phyloP scores from a whole-genome alignment of 2,888 invertebrate genomes.

The Andrena minutula region DNA sequence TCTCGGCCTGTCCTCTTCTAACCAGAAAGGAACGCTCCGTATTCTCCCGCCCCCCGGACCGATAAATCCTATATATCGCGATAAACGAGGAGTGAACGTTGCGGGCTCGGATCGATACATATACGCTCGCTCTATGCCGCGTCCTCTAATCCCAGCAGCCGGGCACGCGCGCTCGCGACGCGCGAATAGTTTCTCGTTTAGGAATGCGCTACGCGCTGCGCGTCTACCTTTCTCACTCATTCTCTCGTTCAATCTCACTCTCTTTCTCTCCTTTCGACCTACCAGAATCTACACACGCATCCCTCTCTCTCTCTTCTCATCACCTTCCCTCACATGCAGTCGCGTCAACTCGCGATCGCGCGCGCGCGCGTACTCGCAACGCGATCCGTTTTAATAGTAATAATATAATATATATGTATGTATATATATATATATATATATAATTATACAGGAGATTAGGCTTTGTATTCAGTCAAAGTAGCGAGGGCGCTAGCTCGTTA shows the following conservation, averaged over 20 bases:
- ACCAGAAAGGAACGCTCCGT: constrained; percentile 18
- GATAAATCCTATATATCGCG: constrained; percentile 51
- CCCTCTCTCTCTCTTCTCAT: neutral
- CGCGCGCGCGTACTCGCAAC: constrained; percentile 4
- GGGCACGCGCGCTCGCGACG: constrained; percentile 20
- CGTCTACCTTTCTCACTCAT: neutral
- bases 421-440: constrained; percentile 24
- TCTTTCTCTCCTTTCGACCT: constrained; percentile 33
- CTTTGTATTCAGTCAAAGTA: constrained; percentile 69
- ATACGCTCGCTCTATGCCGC: constrained; percentile 33
- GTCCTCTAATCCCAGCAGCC: constrained; percentile 43
- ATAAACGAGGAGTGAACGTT: constrained; percentile 64
- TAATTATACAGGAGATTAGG: constrained; percentile 63
- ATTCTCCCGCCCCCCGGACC: neutral
- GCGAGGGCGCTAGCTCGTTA: constrained; percentile 72
- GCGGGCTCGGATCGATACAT: constrained; percentile 59
- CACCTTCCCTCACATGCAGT: neutral
- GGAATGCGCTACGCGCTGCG: constrained; percentile 48
- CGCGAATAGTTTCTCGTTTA: constrained; percentile 46
- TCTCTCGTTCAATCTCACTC: neutral
- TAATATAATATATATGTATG: constrained; percentile 22
- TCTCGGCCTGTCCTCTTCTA: neutral
- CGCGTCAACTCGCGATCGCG: constrained; percentile 10
- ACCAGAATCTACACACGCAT: constrained; percentile 36
- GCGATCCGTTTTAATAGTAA: constrained; percentile 17